phyloP scores from a whole-genome alignment of 2,113 vertebrate genomes.

The Macquaria australasica region DNA sequence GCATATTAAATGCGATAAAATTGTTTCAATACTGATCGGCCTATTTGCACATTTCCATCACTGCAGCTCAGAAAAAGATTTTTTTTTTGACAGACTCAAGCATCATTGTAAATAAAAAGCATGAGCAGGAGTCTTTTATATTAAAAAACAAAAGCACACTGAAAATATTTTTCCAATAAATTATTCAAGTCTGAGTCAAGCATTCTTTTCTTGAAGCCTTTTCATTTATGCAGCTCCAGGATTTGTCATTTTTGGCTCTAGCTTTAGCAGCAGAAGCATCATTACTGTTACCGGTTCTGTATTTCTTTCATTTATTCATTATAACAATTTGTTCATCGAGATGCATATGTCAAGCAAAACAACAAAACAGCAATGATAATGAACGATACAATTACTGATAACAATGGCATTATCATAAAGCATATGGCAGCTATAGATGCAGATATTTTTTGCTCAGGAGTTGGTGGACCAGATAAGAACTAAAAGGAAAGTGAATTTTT shows the following conservation, averaged over 20 bases:
- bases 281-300: background rate
- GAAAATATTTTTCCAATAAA: background rate
- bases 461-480: background rate
- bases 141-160: background rate
- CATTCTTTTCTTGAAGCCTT: background rate
- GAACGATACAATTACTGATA: background rate
- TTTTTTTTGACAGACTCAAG: background rate
- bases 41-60: slow-evolving; percentile 2
- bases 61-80: background rate
- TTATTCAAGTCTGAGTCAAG: slow-evolving; percentile 14
- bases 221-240: background rate
- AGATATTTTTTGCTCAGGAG: background rate
- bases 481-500: background rate
- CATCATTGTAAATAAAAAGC: slow-evolving; percentile 2
- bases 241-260: background rate
- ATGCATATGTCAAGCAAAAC: background rate
- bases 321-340: background rate
- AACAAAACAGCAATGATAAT: background rate
- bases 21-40: slow-evolving; percentile 5
- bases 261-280: background rate
- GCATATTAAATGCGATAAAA: background rate
- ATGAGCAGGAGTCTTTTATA: background rate
- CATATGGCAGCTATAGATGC: background rate
- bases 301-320: slow-evolving; percentile 2
- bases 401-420: background rate